Conservation (phyloP, 2,888 invertebrate species). For the Helleia helle region DNA sequence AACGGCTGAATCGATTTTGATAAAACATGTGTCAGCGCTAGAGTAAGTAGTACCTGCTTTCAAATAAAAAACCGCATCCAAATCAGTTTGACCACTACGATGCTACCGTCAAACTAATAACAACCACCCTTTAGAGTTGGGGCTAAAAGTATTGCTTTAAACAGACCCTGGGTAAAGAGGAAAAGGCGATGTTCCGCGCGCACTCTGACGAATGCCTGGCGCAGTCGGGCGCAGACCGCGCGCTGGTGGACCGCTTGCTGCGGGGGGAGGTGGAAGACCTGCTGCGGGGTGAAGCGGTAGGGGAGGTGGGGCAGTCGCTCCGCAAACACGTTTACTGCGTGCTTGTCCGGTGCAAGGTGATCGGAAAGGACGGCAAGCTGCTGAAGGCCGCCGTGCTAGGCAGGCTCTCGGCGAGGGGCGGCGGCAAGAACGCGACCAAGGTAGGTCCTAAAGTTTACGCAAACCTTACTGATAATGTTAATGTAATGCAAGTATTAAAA, state of each 20-base stretch:
- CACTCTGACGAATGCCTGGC: conserved; percentile 51
- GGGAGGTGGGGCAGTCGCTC: conserved; percentile 31
- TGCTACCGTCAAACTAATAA: too few relatives aligned
- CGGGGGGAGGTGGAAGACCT: conserved; percentile 32
- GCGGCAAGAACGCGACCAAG: conserved; percentile 45
- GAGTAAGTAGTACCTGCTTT: too few relatives aligned
- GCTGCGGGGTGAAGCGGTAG: conserved; percentile 34
- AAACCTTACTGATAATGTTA: too few relatives aligned
- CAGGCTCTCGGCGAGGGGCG: conserved; percentile 35
- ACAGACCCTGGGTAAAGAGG: conserved; percentile 57
- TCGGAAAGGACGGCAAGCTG: conserved; percentile 60
- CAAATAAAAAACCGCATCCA: too few relatives aligned
- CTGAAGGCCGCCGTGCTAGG: conserved; percentile 46
- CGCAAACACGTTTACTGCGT: conserved; percentile 56
- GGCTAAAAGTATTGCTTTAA: too few relatives aligned
- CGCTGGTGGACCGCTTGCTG: conserved; percentile 36
- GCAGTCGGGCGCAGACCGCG: conserved; percentile 34
- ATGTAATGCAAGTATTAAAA: too few relatives aligned
- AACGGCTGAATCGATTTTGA: too few relatives aligned
- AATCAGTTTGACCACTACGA: too few relatives aligned
- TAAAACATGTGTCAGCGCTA: too few relatives aligned
- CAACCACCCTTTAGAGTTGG: too few relatives aligned
- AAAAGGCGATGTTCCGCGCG: conserved; percentile 56
- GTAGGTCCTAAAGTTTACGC: conserved; percentile 22
- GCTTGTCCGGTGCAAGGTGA: conserved; percentile 52